phyloP scores from a whole-genome alignment of 2,888 invertebrate genomes.

The Cheilosia urbana region DNA sequence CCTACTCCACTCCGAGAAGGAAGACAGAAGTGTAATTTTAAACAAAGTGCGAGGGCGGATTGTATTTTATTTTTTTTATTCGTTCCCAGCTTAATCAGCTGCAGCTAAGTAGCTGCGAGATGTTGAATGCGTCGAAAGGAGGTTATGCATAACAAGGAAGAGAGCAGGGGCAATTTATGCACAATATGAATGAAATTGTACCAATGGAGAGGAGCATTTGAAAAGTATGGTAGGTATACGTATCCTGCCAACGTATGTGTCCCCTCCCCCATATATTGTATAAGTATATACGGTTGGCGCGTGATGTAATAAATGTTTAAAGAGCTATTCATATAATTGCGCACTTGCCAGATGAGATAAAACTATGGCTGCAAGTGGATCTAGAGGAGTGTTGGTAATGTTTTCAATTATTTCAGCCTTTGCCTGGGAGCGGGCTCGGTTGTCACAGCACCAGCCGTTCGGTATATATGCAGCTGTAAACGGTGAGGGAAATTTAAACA shows the following conservation, averaged over 20 bases:
- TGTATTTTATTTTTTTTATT: conserved; percentile 13
- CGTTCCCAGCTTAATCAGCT: conserved; percentile 68
- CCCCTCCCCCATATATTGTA: not conserved
- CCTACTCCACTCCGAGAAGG: not conserved
- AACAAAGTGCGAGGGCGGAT: conserved; percentile 46
- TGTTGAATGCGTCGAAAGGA: conserved; percentile 64
- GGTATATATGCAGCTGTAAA: not conserved
- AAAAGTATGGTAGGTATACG: not conserved
- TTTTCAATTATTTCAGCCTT: conserved; percentile 69
- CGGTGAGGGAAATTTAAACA: conserved; percentile 29
- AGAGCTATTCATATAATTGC: conserved; percentile 72
- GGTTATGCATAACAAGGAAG: conserved; percentile 38
- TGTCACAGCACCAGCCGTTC: conserved; percentile 35
- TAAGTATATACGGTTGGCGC: conserved; percentile 40
- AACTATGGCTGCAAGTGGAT: conserved; percentile 35
- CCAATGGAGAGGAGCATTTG: conserved; percentile 44
- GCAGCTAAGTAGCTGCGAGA: conserved; percentile 44
- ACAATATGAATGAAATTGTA: conserved; percentile 49
- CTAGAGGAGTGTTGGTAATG: conserved; percentile 53
- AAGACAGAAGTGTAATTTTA: conserved; percentile 72
- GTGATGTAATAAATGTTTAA: conserved; percentile 75
- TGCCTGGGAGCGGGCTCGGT: conserved; percentile 34
- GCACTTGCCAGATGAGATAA: conserved; percentile 74
- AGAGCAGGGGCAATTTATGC: conserved; percentile 29
- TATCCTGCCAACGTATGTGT: not conserved